Evolutionary conservation across 2,797 vertebrate genomes (phyloP), one percentile per base, ranked within the genome.

Genomic region (Okamejei kenojei): DNA sequence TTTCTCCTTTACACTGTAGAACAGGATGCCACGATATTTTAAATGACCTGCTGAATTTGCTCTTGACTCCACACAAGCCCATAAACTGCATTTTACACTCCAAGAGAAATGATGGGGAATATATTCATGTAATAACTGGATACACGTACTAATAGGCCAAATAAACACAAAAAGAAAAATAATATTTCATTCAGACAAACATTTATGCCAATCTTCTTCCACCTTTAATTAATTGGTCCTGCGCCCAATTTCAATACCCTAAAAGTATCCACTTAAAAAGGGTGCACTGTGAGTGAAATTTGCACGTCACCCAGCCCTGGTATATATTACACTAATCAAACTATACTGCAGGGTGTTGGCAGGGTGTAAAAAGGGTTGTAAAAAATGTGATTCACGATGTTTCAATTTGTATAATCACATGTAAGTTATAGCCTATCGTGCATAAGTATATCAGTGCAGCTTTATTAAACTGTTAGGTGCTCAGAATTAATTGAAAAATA

Each of bases 391-490:
- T 92, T 92, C 90, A 92, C 90, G 73, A 38, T 92, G 90, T 92
- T 92, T 92, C 90, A 92, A 92, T 92, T 92, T 92, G 71, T 71
- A 38, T 92, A 92, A 92, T 92, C 73, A 92, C 90, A 76, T 92
- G 90, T 92, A 92, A 92, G 90, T 92, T 92, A 92, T 92, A 74
- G 90, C 90, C 90, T 92, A 92, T 92, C 90, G 76, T 38, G 90
- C 23, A 38, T 92, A 92, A 92, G 45, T 92, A 71, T 76, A 92
- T 92, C 38, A 68, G 71, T 92, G 38, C 5, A 38, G 90, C 90
- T 92, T 92, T 92, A 92, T 92, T 92, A 92, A 92, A 92, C 73
- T 76, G 90, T 92, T 92, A 92, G 90, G 71, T 74, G 90, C 90
- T 76, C 90, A 92, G 90, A 92, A 71, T 92, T 92, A 92, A 92